These are phyloP conservation scores for Psammodynastes pulverulentus DNA, from an alignment of 2,113 vertebrate genomes.

Conservation along the genomic window DNA sequence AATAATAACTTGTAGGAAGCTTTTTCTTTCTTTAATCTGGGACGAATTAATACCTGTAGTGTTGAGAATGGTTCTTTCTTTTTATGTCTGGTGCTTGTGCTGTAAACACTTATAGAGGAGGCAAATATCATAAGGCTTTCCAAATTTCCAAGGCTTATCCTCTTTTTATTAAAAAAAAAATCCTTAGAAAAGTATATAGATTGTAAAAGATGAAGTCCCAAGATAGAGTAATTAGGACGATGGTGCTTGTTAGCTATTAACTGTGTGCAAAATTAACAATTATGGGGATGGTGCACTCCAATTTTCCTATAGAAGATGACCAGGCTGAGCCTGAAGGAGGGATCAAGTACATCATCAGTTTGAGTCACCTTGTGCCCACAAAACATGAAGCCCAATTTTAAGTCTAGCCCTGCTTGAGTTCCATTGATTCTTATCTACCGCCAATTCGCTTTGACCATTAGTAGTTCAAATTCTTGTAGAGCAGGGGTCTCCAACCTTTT, in stretches of 20 bases:
- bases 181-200: not conserved
- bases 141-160: not conserved
- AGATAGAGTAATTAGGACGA: not conserved
- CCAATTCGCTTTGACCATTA: not conserved
- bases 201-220: not conserved
- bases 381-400: not conserved
- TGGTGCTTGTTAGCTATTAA: not conserved
- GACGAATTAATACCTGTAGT: not conserved
- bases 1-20: not conserved
- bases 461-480: not conserved
- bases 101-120: not conserved
- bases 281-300: not conserved
- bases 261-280: not conserved
- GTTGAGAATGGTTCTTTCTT: not conserved
- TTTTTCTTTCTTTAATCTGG: not conserved
- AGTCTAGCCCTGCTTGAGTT: not conserved
- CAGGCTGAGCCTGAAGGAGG: not conserved
- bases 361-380: not conserved
- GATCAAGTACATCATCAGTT: not conserved
- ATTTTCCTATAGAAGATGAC: not conserved
- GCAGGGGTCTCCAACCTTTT: too few relatives aligned
- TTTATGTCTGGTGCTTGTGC: not conserved
- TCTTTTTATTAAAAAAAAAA: not conserved
- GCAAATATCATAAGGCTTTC: not conserved
- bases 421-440: not conserved